A percentile compares a stretch with the other conserved stretches of the same genome.
Conservation (phyloP, 2,113 vertebrate genomes). For the Zosterops japonicus region DNA sequence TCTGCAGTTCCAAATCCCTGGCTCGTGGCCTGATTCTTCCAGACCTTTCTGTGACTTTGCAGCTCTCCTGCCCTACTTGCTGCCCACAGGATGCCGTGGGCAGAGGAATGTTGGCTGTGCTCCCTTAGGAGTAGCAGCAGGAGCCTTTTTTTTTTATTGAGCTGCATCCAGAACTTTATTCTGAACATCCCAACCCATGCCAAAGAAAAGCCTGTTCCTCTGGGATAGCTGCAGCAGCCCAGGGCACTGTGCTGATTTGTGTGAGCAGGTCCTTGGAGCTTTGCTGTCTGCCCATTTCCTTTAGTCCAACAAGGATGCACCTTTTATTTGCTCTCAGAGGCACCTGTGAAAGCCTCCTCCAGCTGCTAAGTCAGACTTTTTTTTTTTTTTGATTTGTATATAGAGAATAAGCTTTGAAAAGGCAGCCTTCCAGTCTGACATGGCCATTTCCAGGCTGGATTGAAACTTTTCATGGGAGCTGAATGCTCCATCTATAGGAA, state of each 20-base stretch:
- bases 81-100: neutral
- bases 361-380: neutral
- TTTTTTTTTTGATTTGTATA: neutral
- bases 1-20: neutral
- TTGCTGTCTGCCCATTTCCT: neutral
- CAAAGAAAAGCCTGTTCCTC: neutral
- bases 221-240: neutral
- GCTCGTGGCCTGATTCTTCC: neutral
- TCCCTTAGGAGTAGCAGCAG: neutral
- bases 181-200: neutral
- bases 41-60: slow-evolving; percentile 20
- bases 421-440: neutral
- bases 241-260: neutral
- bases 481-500: slow-evolving; percentile 21
- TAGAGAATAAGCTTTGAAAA: neutral
- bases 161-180: neutral
- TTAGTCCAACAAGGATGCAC: neutral
- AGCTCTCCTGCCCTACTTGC: slow-evolving; percentile 29
- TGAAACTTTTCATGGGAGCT: neutral
- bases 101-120: neutral
- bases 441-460: neutral
- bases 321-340: neutral
- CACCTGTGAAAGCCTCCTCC: neutral
- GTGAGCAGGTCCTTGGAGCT: neutral
- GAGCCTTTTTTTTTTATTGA: neutral